Base-by-base conservation (phyloP, 1,140 invertebrate species). In the Hyles euphorbiae region DNA sequence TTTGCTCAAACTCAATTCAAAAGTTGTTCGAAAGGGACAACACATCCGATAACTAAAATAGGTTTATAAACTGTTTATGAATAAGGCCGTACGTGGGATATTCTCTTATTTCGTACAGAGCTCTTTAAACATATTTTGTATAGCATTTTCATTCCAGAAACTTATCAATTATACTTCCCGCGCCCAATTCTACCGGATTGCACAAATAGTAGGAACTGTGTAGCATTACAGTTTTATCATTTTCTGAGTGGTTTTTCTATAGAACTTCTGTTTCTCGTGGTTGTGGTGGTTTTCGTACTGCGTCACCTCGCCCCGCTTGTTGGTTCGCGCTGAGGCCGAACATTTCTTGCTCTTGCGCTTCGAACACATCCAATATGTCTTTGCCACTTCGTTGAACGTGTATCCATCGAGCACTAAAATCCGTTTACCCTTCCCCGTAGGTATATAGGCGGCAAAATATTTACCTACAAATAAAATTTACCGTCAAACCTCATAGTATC, bases 311-410 rank as follows among this genome's bases (percentile, higher is more conserved):
- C 81, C 76, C 0, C 58, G 59, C 32, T 70, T 70, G 63, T 84
- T 81, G 11, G 81, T 86, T 22, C 78, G 69, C 6, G 78, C 81
- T 11, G 60, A 75, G 7, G 80, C 81, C 22, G 12, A 51, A 50
- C 83, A 87, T 0, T 54, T 52, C 5, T 62, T 33, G 5, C 46
- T 60, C 60, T 77, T 84, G 33, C 63, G 60, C 8, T 56, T 47
- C 75, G 67, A 84, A 53, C 83, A 86, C 3, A 54, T 44, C 81
- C 81, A 86, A 56, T 76, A 76, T 0, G 63, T 76, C 5, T 79
- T 61, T 5, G 60, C 2, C 0, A 60, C 56, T 56, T 79, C 74
- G 33, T 51, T 68, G 65, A 81, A 86, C 6, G 81, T 79, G 48
- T 63, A 86, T 5, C 78, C 83, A 34, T 79, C 60, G 7, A 86